Evolutionary conservation across 2,888 invertebrate genomes (phyloP).

Genomic region (Drosophila leonis): DNA sequence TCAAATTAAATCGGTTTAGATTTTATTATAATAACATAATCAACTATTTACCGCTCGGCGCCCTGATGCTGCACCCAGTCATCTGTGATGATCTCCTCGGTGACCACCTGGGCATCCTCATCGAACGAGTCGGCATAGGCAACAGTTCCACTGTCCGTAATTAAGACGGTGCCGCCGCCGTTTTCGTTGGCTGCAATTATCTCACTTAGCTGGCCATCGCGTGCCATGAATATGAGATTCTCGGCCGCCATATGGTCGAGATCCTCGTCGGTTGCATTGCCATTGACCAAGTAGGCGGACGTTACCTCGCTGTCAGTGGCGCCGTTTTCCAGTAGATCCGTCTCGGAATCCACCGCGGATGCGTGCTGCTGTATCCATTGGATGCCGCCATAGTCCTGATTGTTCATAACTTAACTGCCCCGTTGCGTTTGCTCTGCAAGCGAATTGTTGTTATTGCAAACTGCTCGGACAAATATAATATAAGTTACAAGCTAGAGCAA

Average conservation of each 20-base stretch:
- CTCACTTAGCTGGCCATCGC: constrained; percentile 86
- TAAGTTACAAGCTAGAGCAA: constrained; percentile 57
- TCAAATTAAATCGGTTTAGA: not conserved
- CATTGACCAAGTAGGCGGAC: constrained; percentile 51
- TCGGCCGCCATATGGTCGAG: constrained; percentile 89
- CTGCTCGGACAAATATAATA: constrained; percentile 21
- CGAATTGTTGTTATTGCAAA: constrained; percentile 38
- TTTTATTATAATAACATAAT: not conserved
- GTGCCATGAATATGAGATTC: constrained; percentile 88
- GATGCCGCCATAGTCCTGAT: constrained; percentile 77
- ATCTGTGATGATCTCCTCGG: constrained; percentile 93
- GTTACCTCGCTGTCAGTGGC: constrained; percentile 56
- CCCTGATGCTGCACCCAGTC: constrained; percentile 92
- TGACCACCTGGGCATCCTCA: constrained; percentile 89
- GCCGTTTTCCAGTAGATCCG: constrained; percentile 70
- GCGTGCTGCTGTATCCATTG: constrained; percentile 82
- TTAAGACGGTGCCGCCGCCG: constrained; percentile 67
- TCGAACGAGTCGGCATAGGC: constrained; percentile 67
- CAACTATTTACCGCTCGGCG: constrained; percentile 88
- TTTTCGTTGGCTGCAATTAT: constrained; percentile 76
- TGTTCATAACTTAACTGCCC: constrained; percentile 69
- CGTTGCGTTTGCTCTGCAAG: constrained; percentile 39
- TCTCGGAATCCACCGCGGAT: constrained; percentile 63
- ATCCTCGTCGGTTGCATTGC: constrained; percentile 66
- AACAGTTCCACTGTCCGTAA: constrained; percentile 68